Percentiles rank a stretch among this genome's conserved stretches.
These are phyloP conservation scores for Herpetotheres cachinnans DNA, from an alignment of 2,113 vertebrate genomes.

Conservation along the genomic window DNA sequence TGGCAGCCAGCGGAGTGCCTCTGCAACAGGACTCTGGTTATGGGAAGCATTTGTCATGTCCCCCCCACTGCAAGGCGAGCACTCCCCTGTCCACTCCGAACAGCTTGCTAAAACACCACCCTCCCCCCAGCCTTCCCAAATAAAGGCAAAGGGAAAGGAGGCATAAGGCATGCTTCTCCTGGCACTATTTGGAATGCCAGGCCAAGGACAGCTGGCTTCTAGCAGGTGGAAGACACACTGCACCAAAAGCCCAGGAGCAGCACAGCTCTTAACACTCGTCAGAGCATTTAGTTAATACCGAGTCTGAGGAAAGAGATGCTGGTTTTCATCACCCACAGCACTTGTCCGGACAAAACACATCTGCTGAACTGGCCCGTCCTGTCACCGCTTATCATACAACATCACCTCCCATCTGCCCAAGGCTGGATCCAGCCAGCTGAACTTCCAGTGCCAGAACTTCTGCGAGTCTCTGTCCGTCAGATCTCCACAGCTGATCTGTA, in stretches of 20 bases:
- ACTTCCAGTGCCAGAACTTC: background rate
- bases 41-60: background rate
- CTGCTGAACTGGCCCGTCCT: background rate
- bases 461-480: background rate
- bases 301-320: background rate
- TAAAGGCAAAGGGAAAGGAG: background rate
- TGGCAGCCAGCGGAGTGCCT: background rate
- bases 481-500: background rate
- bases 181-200: background rate
- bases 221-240: background rate
- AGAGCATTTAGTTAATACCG: background rate
- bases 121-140: background rate
- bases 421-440: background rate
- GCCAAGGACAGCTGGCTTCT: background rate
- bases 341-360: background rate
- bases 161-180: background rate
- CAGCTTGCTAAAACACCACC: background rate
- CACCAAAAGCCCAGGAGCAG: background rate
- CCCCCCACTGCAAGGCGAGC: accelerated
- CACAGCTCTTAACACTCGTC: background rate
- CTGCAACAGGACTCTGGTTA: background rate
- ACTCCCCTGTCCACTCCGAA: background rate
- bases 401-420: background rate
- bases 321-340: background rate
- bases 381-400: accelerated